These are phyloP conservation scores for Peromyscus attwateri DNA, from an alignment of 2,797 vertebrate species.

Conservation along the genomic window DNA sequence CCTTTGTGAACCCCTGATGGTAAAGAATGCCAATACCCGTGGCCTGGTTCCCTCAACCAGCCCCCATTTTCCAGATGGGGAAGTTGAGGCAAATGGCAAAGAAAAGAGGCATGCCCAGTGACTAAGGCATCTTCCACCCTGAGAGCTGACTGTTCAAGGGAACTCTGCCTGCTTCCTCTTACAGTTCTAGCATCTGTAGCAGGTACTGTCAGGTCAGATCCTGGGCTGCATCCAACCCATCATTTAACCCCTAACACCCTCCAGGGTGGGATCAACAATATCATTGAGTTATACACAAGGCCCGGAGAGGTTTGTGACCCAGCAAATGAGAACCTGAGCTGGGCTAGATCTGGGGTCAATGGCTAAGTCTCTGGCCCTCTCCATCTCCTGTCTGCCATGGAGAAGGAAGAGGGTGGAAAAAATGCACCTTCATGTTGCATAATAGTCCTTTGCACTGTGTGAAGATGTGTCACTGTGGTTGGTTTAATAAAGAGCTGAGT, in stretches of 20 bases:
- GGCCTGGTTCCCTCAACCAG: neutral
- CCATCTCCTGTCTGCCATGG: too few relatives aligned
- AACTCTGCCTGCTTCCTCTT: neutral
- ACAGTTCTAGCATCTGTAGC: neutral
- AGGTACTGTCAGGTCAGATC: neutral
- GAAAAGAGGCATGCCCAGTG: neutral
- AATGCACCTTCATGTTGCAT: neutral
- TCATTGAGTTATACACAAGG: neutral
- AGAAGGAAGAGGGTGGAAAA: neutral
- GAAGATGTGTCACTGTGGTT: neutral
- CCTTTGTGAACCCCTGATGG: accelerated
- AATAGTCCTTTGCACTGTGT: neutral
- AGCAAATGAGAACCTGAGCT: neutral
- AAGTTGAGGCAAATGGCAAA: neutral
- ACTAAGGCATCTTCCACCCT: neutral
- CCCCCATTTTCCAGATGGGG: neutral
- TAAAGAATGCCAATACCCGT: neutral
- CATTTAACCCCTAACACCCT: neutral
- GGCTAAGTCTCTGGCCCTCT: accelerated
- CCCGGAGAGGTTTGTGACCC: neutral
- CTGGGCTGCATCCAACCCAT: neutral
- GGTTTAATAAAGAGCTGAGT: neutral
- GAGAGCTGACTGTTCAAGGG: neutral
- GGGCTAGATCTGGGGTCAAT: neutral
- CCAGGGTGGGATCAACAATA: neutral